Conservation (phyloP, 2,888 invertebrate genomes). For the Ochropleura plecta region DNA sequence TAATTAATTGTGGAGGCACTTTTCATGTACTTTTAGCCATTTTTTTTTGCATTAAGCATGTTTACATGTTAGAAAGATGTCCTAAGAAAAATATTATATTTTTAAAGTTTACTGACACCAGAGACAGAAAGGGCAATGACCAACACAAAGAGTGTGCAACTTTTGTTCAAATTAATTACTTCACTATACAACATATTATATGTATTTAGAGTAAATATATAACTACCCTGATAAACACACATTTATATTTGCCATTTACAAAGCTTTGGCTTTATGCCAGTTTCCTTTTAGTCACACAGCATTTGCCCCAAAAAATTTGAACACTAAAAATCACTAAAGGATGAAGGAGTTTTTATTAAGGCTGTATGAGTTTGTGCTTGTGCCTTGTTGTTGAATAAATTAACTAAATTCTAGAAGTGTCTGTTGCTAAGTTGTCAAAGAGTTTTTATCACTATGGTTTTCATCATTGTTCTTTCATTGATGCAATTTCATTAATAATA, state of each 20-base stretch:
- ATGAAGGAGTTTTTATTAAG: slow-evolving; percentile 18
- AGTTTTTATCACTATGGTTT: neutral
- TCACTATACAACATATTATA: neutral
- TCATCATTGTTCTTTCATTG: slow-evolving; percentile 10
- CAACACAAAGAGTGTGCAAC: slow-evolving; percentile 20
- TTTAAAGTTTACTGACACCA: neutral
- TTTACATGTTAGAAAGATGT: neutral
- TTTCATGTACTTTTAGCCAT: too few species aligned
- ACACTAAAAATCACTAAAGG: slow-evolving; percentile 15
- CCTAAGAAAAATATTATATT: neutral
- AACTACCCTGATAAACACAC: slow-evolving; percentile 40
- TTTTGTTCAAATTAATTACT: slow-evolving; percentile 1
- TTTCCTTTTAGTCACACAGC: slow-evolving; percentile 37
- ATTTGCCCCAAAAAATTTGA: slow-evolving; percentile 45
- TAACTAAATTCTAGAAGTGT: slow-evolving; percentile 3
- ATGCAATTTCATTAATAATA: slow-evolving; percentile 14
- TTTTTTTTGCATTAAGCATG: neutral
- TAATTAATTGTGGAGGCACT: neutral
- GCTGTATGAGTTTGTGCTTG: slow-evolving; percentile 11
- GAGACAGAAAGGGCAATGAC: slow-evolving; percentile 3
- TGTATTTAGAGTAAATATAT: slow-evolving; percentile 53
- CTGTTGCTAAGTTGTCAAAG: slow-evolving; percentile 3
- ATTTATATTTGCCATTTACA: slow-evolving; percentile 60
- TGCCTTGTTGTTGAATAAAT: slow-evolving; percentile 2
- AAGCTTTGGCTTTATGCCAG: slow-evolving; percentile 57